A percentile compares a stretch with the other conserved stretches of the same genome.
These are phyloP conservation scores for Coreoperca whiteheadi DNA, from an alignment of 2,113 vertebrate species.

Conservation along the genomic window DNA sequence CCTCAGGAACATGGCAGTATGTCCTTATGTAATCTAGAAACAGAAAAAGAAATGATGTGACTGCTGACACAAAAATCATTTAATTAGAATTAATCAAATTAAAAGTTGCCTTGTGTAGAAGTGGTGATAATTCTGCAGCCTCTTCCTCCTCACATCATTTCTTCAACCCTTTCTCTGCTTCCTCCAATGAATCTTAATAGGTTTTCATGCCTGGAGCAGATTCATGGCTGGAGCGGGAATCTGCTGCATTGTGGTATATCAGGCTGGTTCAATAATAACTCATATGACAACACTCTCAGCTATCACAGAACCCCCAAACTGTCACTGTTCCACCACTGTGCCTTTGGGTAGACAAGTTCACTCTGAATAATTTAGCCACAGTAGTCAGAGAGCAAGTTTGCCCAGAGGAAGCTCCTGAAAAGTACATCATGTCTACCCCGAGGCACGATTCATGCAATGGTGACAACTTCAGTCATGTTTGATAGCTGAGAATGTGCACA, in stretches of 20 bases:
- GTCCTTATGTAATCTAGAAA: slow-evolving; percentile 39
- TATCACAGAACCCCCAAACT: slow-evolving; percentile 69
- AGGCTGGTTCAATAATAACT: slow-evolving; percentile 72
- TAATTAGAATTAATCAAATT: slow-evolving; percentile 64
- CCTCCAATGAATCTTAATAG: slow-evolving; percentile 69
- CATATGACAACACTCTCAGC: slow-evolving; percentile 68
- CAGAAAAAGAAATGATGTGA: slow-evolving; percentile 44
- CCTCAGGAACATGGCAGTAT: slow-evolving; percentile 29
- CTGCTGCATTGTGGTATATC: slow-evolving; percentile 63
- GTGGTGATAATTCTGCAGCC: slow-evolving; percentile 43
- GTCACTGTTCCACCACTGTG: slow-evolving; percentile 58
- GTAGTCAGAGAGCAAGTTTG: slow-evolving; percentile 53
- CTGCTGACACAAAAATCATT: slow-evolving; percentile 55
- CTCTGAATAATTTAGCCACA: slow-evolving; percentile 71
- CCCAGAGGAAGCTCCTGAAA: slow-evolving; percentile 63
- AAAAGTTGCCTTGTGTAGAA: slow-evolving; percentile 36
- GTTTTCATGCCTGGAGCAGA: slow-evolving; percentile 73
- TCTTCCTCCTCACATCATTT: slow-evolving; percentile 57
- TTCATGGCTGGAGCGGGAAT: slow-evolving; percentile 57
- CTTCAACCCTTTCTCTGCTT: slow-evolving; percentile 40
- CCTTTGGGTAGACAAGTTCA: slow-evolving; percentile 68
- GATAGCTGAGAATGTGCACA: slow-evolving; percentile 51
- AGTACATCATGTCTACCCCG: slow-evolving; percentile 61
- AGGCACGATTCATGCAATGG: slow-evolving; percentile 36
- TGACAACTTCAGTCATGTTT: slow-evolving; percentile 66